phyloP scores from a whole-genome alignment of 2,888 invertebrate species.

The Toxonevra muliebris region DNA sequence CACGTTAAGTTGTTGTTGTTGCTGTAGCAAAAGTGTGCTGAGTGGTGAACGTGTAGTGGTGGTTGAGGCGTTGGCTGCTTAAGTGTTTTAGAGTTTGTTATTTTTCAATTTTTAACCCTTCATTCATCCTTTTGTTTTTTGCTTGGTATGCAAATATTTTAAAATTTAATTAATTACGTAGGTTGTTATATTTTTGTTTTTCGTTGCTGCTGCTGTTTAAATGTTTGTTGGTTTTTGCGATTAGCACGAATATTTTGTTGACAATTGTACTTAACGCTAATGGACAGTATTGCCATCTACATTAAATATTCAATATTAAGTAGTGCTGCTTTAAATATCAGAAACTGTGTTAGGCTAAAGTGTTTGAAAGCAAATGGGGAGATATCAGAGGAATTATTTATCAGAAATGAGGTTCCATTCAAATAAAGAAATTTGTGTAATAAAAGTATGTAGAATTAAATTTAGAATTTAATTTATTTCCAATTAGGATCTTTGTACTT shows the following conservation, averaged over 20 bases:
- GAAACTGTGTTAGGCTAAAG: too few species aligned
- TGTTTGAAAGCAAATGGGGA: too few species aligned
- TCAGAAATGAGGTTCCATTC: too few species aligned
- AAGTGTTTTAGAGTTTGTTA: constrained; percentile 35
- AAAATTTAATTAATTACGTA: constrained; percentile 37
- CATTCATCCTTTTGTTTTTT: constrained; percentile 1
- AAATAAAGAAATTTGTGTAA: too few species aligned
- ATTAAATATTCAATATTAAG: neutral
- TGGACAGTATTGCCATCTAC: neutral
- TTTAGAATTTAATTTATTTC: too few species aligned
- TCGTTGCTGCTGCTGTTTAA: constrained; percentile 8
- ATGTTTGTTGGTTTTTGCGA: constrained; percentile 10
- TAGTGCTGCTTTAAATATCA: neutral
- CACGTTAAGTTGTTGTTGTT: constrained; percentile 6
- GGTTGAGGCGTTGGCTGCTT: constrained; percentile 11
- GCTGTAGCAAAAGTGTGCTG: constrained; percentile 15
- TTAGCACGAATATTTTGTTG: neutral
- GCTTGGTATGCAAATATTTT: constrained; percentile 27
- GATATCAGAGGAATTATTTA: too few species aligned
- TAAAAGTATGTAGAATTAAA: too few species aligned
- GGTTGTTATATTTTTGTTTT: too few species aligned
- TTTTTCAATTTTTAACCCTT: constrained; percentile 13
- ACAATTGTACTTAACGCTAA: neutral
- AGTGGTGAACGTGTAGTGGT: constrained; percentile 19
- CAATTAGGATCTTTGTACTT: too few species aligned